A percentile compares a stretch with the other conserved stretches of the same genome.
phyloP scores from a whole-genome alignment of 2,113 vertebrate species.

The Burhinus oedicnemus region DNA sequence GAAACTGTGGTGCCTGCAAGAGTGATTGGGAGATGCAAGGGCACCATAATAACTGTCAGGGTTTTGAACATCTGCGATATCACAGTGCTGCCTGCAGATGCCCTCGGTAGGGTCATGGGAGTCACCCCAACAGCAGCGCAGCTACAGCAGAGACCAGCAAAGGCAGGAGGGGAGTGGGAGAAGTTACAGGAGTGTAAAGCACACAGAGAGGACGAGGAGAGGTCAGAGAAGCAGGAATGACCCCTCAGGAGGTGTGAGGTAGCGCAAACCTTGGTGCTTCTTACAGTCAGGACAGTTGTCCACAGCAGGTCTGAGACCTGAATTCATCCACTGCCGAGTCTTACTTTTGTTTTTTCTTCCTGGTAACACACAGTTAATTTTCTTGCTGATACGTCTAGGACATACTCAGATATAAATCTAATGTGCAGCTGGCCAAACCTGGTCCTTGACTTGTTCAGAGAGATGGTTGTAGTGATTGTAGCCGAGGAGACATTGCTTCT shows the following conservation, averaged over 20 bases:
- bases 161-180: not conserved
- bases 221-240: not conserved
- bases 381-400: not conserved
- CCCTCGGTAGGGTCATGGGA: not conserved
- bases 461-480: not conserved
- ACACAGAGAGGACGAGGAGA: not conserved
- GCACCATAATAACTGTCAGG: not conserved
- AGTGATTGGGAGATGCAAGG: not conserved
- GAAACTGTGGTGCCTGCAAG: not conserved
- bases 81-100: not conserved
- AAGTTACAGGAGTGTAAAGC: not conserved
- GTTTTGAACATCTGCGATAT: not conserved
- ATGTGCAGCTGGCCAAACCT: not conserved
- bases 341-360: not conserved
- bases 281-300: not conserved
- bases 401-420: not conserved
- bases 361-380: not conserved
- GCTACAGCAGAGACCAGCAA: not conserved
- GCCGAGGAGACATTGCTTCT: not conserved
- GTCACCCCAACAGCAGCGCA: accelerated
- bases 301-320: not conserved
- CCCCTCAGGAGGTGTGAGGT: not conserved
- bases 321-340: not conserved
- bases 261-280: not conserved
- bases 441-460: not conserved